Base-by-base conservation (phyloP, 2,888 invertebrate species). In the Syrista parreyssii region DNA sequence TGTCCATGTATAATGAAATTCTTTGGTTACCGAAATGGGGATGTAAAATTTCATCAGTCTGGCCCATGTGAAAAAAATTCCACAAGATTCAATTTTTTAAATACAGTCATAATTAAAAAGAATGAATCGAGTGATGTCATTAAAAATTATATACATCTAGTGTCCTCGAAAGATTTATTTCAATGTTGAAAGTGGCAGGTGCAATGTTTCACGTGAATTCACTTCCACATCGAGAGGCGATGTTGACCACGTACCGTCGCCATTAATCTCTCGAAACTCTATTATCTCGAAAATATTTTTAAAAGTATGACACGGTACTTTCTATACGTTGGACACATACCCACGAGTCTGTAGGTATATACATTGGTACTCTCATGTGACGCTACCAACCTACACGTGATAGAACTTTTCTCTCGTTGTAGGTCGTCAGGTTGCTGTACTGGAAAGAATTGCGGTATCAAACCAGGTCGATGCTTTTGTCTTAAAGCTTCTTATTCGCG, bases 1-100 rank as follows among this genome's bases (percentile, higher is more conserved):
- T 76, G 78, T 79, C 75, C 79, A 76, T 81, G 80, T 78, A 76
- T 82, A 82, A 81, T 78, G 79, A 80, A 82, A 79, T 74, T 80
- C 79, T 77, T 78, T 9, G 71, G 55, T 55, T 55, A 55, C 6
- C 55, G 55, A 55, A 55, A 23, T 9, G 9, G 55, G 9, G 23
- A 55, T 9, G 23, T 55, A 23, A 6, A 55, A 23, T 55, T 23
- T 23, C 9, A 23, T 15, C 6, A 55, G 23, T 2, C 2, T 55
- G 6, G 15, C 0, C 15, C 1, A 0, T 0, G 12, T 1, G 6
- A 15, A 40, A 40, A 40, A 15, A 40, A 6, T 15, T 40, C 0
- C 40, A 15, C 15, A 4, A 4, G 12, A 0, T 15, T 1, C 1
- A 40, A 15, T 4, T 40, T 15, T 40, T 15, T 4, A 1, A 15